Evolutionary conservation across 64 coral and sea anemone genomes (phyloP).

Genomic region (Porites lutea): DNA sequence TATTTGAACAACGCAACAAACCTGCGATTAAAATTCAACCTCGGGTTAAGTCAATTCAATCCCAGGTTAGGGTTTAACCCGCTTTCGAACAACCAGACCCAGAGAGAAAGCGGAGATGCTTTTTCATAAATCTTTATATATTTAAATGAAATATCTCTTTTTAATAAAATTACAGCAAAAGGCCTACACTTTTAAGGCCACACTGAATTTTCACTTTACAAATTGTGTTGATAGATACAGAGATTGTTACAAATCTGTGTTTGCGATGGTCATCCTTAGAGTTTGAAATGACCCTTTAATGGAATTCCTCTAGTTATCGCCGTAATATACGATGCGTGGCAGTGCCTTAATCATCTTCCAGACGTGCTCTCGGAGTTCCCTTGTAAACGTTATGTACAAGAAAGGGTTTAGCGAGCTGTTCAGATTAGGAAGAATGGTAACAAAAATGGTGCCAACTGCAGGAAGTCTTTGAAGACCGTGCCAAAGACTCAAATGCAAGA

Average conservation of each 20-base stretch:
- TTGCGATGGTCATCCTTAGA: neutral
- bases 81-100: too few species aligned
- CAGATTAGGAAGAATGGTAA: conserved; percentile 78
- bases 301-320: neutral
- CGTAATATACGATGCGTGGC: neutral
- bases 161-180: too few species aligned
- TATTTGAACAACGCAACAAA: too few species aligned
- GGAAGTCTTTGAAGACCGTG: neutral
- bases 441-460: conserved; percentile 56
- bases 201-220: neutral
- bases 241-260: neutral
- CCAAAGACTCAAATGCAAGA: conserved; percentile 74
- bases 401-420: conserved; percentile 83
- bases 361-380: conserved; percentile 64
- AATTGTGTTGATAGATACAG: neutral
- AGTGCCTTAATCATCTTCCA: conserved; percentile 28
- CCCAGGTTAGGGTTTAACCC: too few species aligned
- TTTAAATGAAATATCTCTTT: too few species aligned
- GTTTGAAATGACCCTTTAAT: neutral
- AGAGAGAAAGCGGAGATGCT: too few species aligned
- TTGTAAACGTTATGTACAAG: conserved; percentile 83
- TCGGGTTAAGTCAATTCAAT: too few species aligned
- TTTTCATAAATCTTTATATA: too few species aligned
- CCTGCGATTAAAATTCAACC: too few species aligned
- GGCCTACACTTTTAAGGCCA: too few species aligned